Percentiles rank a stretch among this genome's conserved stretches.
Evolutionary conservation across 1,140 invertebrate species (phyloP).

Genomic region (Diuraphis noxia): DNA sequence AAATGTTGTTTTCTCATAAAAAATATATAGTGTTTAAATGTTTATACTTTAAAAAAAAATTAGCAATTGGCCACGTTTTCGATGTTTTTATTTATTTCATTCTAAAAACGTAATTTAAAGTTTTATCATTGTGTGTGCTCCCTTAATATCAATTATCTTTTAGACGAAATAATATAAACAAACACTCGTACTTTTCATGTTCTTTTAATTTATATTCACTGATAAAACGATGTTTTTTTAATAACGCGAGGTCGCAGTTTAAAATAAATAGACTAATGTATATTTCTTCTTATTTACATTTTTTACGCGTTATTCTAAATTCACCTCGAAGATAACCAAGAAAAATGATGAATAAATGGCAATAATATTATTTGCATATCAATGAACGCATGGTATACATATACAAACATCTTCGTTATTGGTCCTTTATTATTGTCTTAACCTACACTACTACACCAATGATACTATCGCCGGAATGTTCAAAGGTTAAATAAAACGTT

Average conservation of each 20-base stretch:
- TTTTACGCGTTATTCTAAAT: conserved; percentile 27
- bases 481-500: conserved; percentile 5
- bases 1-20: not conserved
- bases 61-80: not conserved
- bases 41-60: not conserved
- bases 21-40: not conserved
- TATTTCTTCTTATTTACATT: conserved; percentile 30
- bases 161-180: not conserved
- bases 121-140: not conserved
- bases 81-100: not conserved
- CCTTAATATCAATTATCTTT: conserved; percentile 29
- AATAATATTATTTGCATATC: conserved; percentile 20
- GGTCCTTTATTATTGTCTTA: not conserved
- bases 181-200: not conserved
- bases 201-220: not conserved
- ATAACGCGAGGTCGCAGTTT: not conserved
- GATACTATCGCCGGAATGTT: not conserved
- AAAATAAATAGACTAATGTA: conserved; percentile 28
- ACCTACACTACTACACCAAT: not conserved
- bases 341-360: conserved; percentile 29
- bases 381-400: conserved; percentile 1
- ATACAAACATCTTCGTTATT: not conserved
- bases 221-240: conserved; percentile 32
- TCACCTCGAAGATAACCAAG: conserved; percentile 6
- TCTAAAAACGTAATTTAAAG: conserved; percentile 17